A percentile compares a stretch with the other conserved stretches of the same genome.
These are phyloP conservation scores for Puntigrus tetrazona DNA, from an alignment of 2,113 vertebrate genomes.

Conservation along the genomic window DNA sequence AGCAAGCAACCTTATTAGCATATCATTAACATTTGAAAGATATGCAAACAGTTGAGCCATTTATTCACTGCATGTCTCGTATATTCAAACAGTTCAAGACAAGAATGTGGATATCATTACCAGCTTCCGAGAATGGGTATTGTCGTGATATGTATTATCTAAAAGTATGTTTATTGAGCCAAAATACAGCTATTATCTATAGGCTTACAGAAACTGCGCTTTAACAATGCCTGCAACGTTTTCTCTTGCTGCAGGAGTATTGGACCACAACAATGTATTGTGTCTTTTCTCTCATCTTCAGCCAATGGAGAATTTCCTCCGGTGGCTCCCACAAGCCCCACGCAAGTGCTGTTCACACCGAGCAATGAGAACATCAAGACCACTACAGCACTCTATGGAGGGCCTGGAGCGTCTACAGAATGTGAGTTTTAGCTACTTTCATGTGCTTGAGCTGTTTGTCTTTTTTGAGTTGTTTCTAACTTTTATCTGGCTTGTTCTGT, in stretches of 20 bases:
- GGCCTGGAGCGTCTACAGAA: constrained; percentile 45
- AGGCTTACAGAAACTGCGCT: neutral
- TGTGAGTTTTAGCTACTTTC: constrained; percentile 67
- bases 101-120: neutral
- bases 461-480: neutral
- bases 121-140: neutral
- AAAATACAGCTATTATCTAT: neutral
- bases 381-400: constrained; percentile 52
- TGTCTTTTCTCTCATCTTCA: constrained; percentile 60
- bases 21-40: constrained; percentile 18
- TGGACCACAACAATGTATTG: constrained; percentile 16
- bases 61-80: neutral
- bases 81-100: neutral
- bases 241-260: constrained; percentile 6
- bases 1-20: constrained; percentile 1
- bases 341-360: neutral
- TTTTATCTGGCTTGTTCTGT: neutral
- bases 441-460: neutral
- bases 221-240: constrained; percentile 4
- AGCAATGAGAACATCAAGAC: constrained; percentile 56
- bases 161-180: neutral
- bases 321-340: constrained; percentile 57
- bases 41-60: neutral
- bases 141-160: neutral
- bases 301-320: constrained; percentile 79